Conservation (phyloP, 2,113 vertebrate species). For the Sinocyclocheilus maitianheensis region DNA sequence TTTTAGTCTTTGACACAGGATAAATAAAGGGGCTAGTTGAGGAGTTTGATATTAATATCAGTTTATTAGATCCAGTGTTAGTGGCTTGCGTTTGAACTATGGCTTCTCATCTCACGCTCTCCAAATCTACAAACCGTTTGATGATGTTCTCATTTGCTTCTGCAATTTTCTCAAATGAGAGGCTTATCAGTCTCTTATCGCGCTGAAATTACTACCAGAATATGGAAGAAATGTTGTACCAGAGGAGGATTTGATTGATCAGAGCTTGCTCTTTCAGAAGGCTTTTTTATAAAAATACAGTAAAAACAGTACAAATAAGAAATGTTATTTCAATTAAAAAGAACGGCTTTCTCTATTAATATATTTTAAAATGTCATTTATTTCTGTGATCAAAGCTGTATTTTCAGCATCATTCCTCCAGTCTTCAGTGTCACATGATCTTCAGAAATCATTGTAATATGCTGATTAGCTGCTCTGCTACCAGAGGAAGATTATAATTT, state of each 20-base stretch:
- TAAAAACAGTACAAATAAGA: not conserved
- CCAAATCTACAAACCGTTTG: constrained; percentile 14
- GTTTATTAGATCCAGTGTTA: constrained; percentile 1
- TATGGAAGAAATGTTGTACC: not conserved
- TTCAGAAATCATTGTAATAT: not conserved
- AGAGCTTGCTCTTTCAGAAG: no score
- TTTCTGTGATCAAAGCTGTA: no score
- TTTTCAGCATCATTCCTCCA: no score
- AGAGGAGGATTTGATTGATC: not conserved
- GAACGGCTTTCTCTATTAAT: not conserved
- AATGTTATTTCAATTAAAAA: not conserved
- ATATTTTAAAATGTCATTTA: not conserved
- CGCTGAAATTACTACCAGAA: not conserved
- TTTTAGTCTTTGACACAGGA: constrained; percentile 2
- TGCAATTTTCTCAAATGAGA: constrained; percentile 1
- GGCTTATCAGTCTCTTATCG: not conserved
- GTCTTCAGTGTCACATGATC: not conserved
- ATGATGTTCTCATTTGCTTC: constrained; percentile 24
- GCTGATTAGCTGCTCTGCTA: no score
- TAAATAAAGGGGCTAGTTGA: not conserved
- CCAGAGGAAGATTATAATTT: no score
- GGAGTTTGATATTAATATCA: constrained; percentile 16
- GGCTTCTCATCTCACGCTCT: constrained; percentile 16
- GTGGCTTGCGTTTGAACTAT: constrained; percentile 3
- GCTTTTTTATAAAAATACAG: not conserved